phyloP scores from a whole-genome alignment of 2,113 vertebrate species.

The Crotophaga sulcirostris region DNA sequence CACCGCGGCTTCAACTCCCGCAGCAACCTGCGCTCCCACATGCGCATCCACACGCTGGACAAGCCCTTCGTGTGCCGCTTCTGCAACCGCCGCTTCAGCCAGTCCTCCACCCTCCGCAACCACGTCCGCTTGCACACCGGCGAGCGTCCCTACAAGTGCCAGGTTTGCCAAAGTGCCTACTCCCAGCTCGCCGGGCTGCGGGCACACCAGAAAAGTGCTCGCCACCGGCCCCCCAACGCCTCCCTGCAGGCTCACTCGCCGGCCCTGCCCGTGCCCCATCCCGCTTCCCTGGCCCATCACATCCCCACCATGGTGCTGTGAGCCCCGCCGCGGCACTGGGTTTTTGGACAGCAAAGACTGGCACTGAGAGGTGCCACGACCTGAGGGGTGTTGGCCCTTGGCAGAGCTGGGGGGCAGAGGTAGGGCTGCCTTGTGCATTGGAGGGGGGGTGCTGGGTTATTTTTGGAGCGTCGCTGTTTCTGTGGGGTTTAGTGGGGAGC shows the following conservation, averaged over 20 bases:
- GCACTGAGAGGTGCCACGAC: not conserved
- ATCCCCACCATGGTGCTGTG: slow-evolving; percentile 93
- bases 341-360: not conserved
- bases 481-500: accelerated
- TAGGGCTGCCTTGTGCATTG: not conserved
- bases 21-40: slow-evolving; percentile 98
- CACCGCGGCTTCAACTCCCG: slow-evolving; percentile 98
- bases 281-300: slow-evolving; percentile 85
- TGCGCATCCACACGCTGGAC: slow-evolving; percentile 99
- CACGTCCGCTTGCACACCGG: slow-evolving; percentile 98
- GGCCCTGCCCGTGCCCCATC: slow-evolving; percentile 83
- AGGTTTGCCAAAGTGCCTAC: slow-evolving; percentile 97
- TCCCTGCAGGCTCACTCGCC: slow-evolving; percentile 79
- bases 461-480: not conserved
- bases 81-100: slow-evolving; percentile 98
- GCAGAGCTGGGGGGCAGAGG: not conserved
- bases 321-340: not conserved
- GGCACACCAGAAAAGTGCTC: slow-evolving; percentile 96
- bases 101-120: slow-evolving; percentile 97
- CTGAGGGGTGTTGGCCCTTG: not conserved
- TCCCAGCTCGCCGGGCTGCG: slow-evolving; percentile 96
- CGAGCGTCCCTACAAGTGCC: slow-evolving; percentile 97
- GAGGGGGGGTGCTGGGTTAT: not conserved
- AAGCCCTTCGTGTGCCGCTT: slow-evolving; percentile 98
- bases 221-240: slow-evolving; percentile 86